A percentile compares a stretch with the other conserved stretches of the same genome.
phyloP scores from a whole-genome alignment of 2,888 invertebrate species.

The Augiades crinisus region DNA sequence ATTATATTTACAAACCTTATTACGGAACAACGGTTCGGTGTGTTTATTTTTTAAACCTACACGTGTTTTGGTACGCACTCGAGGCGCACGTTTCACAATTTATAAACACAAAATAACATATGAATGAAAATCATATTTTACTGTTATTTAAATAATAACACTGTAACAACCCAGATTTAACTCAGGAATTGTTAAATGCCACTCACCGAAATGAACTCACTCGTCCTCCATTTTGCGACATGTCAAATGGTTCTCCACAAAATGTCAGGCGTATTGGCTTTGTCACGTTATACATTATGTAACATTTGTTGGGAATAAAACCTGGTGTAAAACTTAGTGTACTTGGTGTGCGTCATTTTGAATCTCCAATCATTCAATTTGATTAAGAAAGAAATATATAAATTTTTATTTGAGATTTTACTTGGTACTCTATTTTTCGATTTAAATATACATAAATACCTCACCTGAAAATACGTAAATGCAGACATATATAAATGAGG shows the following conservation, averaged over 20 bases:
- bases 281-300: neutral
- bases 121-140: neutral
- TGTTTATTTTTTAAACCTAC: too few relatives aligned
- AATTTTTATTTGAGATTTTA: too few relatives aligned
- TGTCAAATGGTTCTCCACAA: constrained; percentile 9
- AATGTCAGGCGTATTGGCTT: neutral
- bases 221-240: constrained; percentile 7
- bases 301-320: constrained; percentile 3
- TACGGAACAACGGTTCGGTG: too few relatives aligned
- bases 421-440: too few relatives aligned
- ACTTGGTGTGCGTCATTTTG: too few relatives aligned
- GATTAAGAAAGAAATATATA: too few relatives aligned
- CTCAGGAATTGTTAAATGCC: constrained; percentile 3
- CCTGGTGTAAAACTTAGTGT: too few relatives aligned
- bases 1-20: too few relatives aligned
- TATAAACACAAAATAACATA: neutral
- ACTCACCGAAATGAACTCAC: neutral
- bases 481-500: constrained; percentile 95
- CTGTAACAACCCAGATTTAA: neutral
- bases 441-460: too few relatives aligned
- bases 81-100: too few relatives aligned
- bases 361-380: too few relatives aligned
- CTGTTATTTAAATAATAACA: neutral
- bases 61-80: too few relatives aligned
- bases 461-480: constrained; percentile 97